Base-by-base conservation (phyloP, 2,888 invertebrate genomes). In the Chymomyza fuscimana region DNA sequence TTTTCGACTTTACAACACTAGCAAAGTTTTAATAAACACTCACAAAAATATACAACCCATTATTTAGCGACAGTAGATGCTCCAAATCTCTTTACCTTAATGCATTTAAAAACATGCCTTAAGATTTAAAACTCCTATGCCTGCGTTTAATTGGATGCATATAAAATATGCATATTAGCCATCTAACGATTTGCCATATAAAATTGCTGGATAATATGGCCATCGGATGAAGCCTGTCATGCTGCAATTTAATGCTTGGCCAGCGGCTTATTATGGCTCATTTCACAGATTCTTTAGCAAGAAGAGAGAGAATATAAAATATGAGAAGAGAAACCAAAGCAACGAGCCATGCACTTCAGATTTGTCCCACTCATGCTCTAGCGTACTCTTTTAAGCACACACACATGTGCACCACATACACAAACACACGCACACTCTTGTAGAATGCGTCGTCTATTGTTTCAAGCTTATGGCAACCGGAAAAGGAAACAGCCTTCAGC, bases 251-350 rank as follows among this genome's bases (percentile, higher is more conserved):
- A 60, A 60, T 32, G 32, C 32, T 15, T 15, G 60, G 60, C 29
- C 60, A n/a, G 60, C 15, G 25, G 76, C 77, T 81, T 84, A 80
- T 74, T 65, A 63, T 71, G 80, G 77, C 76, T 82, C 81, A 84
- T 82, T 84, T 82, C 76, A 76, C 73, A 70, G 63, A 77, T 70
- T 79, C 67, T 68, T 62, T 63, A 62, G 40, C 59, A 62, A 54
- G 19, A 15, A 60, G 61, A 50, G 64, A 54, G 52, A 67, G 25
- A 32, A 63, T 40, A 51, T 63, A 73, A 74, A 32, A 32, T 32
- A 32, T 32, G 63, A 62, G 61, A 25, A 51, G 22, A 36, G 67
- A 19, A 69, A 51, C 63, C 67, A 74, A 69, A 51, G 59, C 67
- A 76, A 69, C 59, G 63, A 78, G 71, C 62, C 79, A 65, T 78